phyloP scores from a whole-genome alignment of 2,888 invertebrate species.

The Sisyra nigra region DNA sequence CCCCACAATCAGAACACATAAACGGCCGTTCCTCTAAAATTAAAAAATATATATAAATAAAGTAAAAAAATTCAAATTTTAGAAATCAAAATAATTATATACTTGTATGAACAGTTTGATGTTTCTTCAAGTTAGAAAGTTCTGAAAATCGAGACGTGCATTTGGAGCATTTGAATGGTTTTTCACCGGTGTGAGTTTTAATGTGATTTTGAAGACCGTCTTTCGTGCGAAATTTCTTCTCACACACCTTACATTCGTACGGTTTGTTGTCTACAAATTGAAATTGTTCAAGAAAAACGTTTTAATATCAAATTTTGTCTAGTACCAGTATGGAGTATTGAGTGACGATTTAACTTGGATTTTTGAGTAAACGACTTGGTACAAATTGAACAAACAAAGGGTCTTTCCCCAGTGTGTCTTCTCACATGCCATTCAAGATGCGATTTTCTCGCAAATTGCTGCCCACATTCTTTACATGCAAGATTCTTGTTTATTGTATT shows the following conservation, averaged over 20 bases:
- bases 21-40: constrained; percentile 35
- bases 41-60: constrained; percentile 9
- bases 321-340: constrained; percentile 38
- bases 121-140: constrained; percentile 51
- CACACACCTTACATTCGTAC: constrained; percentile 40
- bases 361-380: constrained; percentile 50
- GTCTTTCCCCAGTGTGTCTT: constrained; percentile 43
- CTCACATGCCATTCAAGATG: constrained; percentile 59
- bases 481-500: constrained; percentile 26
- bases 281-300: too few species aligned
- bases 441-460: constrained; percentile 51
- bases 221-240: constrained; percentile 40
- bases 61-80: background rate
- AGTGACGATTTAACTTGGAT: constrained; percentile 54
- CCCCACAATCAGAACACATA: constrained; percentile 41
- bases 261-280: constrained; percentile 31
- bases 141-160: constrained; percentile 44
- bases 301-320: too few species aligned
- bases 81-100: constrained; percentile 10
- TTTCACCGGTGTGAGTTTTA: constrained; percentile 42
- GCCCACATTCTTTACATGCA: constrained; percentile 31
- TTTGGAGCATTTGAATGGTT: constrained; percentile 40
- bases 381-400: constrained; percentile 44
- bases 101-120: constrained; percentile 40
- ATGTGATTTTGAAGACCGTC: constrained; percentile 41